A percentile compares a stretch with the other conserved stretches of the same genome.
These are phyloP conservation scores for Bradypus variegatus DNA, from an alignment of 2,797 vertebrate species.

Conservation along the genomic window DNA sequence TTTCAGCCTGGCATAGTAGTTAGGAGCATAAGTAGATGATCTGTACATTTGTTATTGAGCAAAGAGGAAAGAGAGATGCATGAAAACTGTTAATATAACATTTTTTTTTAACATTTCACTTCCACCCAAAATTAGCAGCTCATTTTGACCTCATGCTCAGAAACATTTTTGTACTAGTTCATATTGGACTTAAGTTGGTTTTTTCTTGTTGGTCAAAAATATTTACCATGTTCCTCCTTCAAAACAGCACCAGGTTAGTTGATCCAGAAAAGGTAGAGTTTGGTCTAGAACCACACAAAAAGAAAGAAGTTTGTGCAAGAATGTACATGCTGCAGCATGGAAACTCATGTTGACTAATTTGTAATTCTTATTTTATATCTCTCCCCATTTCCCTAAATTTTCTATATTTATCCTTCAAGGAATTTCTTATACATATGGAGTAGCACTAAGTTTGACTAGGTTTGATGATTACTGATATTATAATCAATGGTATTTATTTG, in stretches of 20 bases:
- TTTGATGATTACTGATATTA: neutral
- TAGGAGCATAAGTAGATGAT: neutral
- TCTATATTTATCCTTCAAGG: neutral
- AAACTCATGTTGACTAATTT: too few relatives aligned
- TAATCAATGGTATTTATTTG: neutral
- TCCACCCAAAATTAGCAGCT: neutral
- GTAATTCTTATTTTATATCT: neutral
- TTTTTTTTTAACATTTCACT: neutral
- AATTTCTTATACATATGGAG: neutral
- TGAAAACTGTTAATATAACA: neutral
- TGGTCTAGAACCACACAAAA: neutral
- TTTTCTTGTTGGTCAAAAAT: neutral
- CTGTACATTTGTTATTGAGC: neutral
- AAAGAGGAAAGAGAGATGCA: neutral
- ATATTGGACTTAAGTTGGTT: neutral
- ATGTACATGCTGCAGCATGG: fast-evolving
- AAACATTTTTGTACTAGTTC: neutral
- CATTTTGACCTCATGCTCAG: neutral
- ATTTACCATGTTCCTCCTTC: neutral
- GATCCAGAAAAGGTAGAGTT: neutral
- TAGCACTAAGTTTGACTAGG: neutral
- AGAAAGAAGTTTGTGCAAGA: too few relatives aligned
- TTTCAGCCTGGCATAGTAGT: neutral
- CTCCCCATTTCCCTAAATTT: neutral
- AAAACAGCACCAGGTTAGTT: too few relatives aligned